Evolutionary conservation across 2,797 vertebrate species (phyloP).

Genomic region (Clarias laeviceps): DNA sequence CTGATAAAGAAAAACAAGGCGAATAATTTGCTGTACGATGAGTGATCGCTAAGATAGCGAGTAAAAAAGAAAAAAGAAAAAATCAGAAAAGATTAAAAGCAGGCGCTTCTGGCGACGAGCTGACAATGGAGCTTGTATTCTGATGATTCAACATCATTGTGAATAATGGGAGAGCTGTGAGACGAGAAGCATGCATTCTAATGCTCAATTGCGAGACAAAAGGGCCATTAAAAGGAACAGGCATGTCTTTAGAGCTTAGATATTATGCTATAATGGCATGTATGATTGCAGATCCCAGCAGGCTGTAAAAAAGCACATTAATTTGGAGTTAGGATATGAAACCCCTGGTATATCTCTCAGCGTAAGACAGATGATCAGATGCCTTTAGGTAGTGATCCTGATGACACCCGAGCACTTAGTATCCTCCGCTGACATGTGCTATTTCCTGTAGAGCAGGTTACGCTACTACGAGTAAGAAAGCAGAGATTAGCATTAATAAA

Average conservation of each 20-base stretch:
- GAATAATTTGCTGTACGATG: slow-evolving; percentile 3
- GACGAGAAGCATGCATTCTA: slow-evolving; percentile 51
- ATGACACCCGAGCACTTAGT: slow-evolving; percentile 20
- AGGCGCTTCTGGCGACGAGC: slow-evolving; percentile 36
- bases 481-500: slow-evolving; percentile 18
- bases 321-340: slow-evolving; percentile 59
- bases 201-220: slow-evolving; percentile 56
- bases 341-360: slow-evolving; percentile 47
- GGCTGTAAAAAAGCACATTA: slow-evolving; percentile 59
- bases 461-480: slow-evolving; percentile 25
- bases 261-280: slow-evolving; percentile 59
- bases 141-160: slow-evolving; percentile 54
- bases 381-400: slow-evolving; percentile 47
- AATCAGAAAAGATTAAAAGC: slow-evolving; percentile 35
- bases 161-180: slow-evolving; percentile 52
- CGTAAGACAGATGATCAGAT: slow-evolving; percentile 49
- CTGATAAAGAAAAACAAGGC: slow-evolving; percentile 15
- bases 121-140: slow-evolving; percentile 40
- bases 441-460: slow-evolving; percentile 18
- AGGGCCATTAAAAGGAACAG: slow-evolving; percentile 58
- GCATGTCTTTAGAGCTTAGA: slow-evolving; percentile 55
- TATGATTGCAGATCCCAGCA: slow-evolving; percentile 58
- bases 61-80: neutral
- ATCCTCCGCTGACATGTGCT: slow-evolving; percentile 25
- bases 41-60: slow-evolving; percentile 24